Conservation (phyloP, 2,797 vertebrate genomes). For the Onychomys leucogaster region DNA sequence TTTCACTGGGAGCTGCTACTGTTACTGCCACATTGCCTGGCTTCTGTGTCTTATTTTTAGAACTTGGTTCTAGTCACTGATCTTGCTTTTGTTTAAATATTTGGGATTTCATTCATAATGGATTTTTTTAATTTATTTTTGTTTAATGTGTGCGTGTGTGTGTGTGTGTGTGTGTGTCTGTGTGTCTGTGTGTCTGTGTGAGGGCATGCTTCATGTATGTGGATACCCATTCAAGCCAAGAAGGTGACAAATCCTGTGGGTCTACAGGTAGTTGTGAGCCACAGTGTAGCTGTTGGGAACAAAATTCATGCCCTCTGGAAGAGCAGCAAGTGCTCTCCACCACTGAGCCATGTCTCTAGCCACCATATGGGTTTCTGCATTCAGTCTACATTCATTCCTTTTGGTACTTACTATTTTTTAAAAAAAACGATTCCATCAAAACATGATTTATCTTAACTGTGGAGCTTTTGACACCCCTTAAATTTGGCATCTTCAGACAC, state of each 20-base stretch:
- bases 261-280: background rate
- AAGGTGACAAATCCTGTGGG: background rate
- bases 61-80: background rate
- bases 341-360: background rate
- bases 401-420: background rate
- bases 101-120: background rate
- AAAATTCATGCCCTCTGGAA: background rate
- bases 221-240: background rate
- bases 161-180: background rate
- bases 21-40: background rate
- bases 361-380: background rate
- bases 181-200: background rate
- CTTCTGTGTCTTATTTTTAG: background rate
- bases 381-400: background rate
- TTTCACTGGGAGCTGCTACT: background rate
- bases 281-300: background rate
- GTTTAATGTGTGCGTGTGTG: background rate
- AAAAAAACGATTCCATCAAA: background rate
- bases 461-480: background rate
- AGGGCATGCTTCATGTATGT: background rate
- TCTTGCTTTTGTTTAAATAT: background rate
- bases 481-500: slow-evolving; percentile 25
- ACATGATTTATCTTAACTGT: background rate
- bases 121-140: background rate
- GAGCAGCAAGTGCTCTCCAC: background rate